Evolutionary conservation across 2,888 invertebrate genomes (phyloP).

Genomic region (Lepidochrysops patricia): DNA sequence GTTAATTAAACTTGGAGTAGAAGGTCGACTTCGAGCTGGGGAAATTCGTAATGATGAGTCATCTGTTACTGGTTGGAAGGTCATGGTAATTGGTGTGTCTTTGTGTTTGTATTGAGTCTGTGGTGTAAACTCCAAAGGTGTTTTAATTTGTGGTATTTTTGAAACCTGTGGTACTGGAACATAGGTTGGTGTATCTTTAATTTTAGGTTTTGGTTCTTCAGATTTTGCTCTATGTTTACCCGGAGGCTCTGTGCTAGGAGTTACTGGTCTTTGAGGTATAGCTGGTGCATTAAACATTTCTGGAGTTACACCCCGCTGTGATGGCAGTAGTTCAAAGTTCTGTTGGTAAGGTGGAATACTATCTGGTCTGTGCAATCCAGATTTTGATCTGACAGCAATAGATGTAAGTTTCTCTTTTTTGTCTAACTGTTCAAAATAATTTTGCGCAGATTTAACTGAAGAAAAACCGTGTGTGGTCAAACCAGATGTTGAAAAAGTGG

Average conservation of each 20-base stretch:
- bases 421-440: constrained; percentile 56
- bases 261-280: constrained; percentile 54
- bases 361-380: constrained; percentile 77
- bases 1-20: constrained; percentile 82
- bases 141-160: constrained; percentile 33
- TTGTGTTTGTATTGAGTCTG: constrained; percentile 60
- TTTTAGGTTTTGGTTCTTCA: constrained; percentile 42
- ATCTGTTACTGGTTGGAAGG: constrained; percentile 79
- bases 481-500: constrained; percentile 35
- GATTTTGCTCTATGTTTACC: constrained; percentile 47
- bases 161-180: constrained; percentile 28
- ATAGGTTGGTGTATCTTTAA: constrained; percentile 25
- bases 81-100: constrained; percentile 72
- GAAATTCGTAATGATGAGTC: constrained; percentile 70
- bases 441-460: constrained; percentile 55
- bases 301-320: constrained; percentile 75
- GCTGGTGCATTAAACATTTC: constrained; percentile 63
- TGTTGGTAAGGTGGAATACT: constrained; percentile 78
- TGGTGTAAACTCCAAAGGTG: constrained; percentile 33
- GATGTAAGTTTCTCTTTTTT: constrained; percentile 52
- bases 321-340: constrained; percentile 74
- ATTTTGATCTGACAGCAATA: constrained; percentile 50
- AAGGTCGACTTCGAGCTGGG: constrained; percentile 71
- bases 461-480: constrained; percentile 45
- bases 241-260: constrained; percentile 56